Base-by-base conservation (phyloP, 1,140 invertebrate species). In the Heliconius eleuchia region DNA sequence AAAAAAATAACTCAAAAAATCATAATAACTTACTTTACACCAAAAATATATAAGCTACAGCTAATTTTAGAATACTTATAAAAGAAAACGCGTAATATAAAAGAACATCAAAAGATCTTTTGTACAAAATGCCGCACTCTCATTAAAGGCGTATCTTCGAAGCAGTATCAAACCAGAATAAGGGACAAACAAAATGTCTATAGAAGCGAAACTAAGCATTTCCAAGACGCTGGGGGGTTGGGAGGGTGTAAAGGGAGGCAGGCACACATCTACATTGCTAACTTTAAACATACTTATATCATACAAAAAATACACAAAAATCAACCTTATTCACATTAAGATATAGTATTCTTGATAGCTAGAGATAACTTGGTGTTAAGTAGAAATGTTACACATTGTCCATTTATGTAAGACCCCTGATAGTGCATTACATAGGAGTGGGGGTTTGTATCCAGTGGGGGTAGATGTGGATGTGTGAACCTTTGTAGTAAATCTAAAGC, bases 141-240 rank as follows among this genome's bases (percentile, higher is more conserved):
- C 81, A 86, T 84, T 86, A 87, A 87, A 88, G 81, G 85, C 83
- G 83, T 87, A 86, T 86, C 83, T 89, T 80, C 84, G 83, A 86
- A 88, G 87, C 88, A 89, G 88, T 84, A 70, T 81, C 84, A 85
- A 85, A 87, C 82, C 81, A 80, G 86, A 89, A 90, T 90, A 92
- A 88, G 86, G 87, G 87, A 87, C 88, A 93, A 92, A 93, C 89
- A 93, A 93, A 93, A 91, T 85, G 85, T 88, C 86, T 91, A 89
- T 89, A 89, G 86, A 88, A 83, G 87, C 87, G 86, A 86, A 86
- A 89, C 90, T 88, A 91, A 91, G 89, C 89, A 89, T 90, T 91
- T 90, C 89, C 90, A 93, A 92, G 92, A 93, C 90, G 87, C 79
- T 84, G 82, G 74, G 84, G 83, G 88, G 87, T 71, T 71, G 82